Evolutionary conservation across 2,888 invertebrate species (phyloP).

Genomic region (Pammene aurita): DNA sequence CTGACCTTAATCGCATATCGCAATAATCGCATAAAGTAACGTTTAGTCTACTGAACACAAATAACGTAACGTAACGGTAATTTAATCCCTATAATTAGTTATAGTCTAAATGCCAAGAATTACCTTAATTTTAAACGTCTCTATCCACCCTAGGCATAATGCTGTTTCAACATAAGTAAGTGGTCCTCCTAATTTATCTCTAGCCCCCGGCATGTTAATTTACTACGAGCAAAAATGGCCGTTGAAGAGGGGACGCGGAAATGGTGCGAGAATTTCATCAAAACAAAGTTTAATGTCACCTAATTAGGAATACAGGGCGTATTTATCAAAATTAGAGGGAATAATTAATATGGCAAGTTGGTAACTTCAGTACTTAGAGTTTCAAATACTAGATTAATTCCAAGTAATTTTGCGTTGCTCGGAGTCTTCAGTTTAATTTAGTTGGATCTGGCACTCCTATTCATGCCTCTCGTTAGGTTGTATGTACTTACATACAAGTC

Average conservation of each 20-base stretch:
- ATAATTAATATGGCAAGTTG: slow-evolving; percentile 53
- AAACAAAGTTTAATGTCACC: slow-evolving; percentile 54
- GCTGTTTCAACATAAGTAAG: slow-evolving; percentile 20
- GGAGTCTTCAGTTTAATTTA: slow-evolving; percentile 22
- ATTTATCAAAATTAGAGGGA: slow-evolving; percentile 64
- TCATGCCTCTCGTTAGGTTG: background rate
- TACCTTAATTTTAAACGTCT: slow-evolving; percentile 6
- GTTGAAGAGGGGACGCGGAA: slow-evolving; percentile 17
- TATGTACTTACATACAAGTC: too few species aligned
- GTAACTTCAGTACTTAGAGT: slow-evolving; percentile 34
- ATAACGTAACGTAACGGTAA: too few species aligned
- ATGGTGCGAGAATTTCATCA: slow-evolving; percentile 41
- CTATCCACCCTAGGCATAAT: slow-evolving; percentile 24
- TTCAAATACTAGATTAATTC: slow-evolving; percentile 34
- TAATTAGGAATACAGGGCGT: slow-evolving; percentile 54
- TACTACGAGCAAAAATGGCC: slow-evolving; percentile 32
- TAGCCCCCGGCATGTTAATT: slow-evolving; percentile 34
- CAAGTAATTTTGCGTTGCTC: slow-evolving; percentile 14
- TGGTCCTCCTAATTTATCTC: slow-evolving; percentile 30
- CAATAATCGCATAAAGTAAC: too few species aligned
- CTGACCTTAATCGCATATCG: too few species aligned
- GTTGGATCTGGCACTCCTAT: slow-evolving; percentile 16
- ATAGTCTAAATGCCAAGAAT: background rate
- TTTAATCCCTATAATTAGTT: background rate
- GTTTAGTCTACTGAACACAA: too few species aligned